phyloP scores from a whole-genome alignment of 2,113 vertebrate genomes.

The Physeter macrocephalus region DNA sequence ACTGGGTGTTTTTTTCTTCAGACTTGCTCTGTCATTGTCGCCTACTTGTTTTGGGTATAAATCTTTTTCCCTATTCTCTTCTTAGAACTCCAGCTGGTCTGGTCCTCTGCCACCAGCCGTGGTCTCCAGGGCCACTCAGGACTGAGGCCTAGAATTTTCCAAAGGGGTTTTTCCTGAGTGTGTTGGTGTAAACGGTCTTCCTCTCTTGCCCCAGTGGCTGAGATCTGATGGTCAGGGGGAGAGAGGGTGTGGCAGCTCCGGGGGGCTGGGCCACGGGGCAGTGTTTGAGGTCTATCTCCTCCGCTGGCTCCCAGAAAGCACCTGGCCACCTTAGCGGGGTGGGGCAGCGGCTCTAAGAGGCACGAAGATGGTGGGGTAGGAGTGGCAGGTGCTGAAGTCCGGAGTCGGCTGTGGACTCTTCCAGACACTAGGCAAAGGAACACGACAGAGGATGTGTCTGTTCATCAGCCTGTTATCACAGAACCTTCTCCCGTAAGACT shows the following conservation, averaged over 20 bases:
- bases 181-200: fast-evolving
- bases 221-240: background rate
- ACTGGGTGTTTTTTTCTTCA: background rate
- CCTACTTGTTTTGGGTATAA: fast-evolving
- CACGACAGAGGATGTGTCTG: background rate
- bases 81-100: too few relatives aligned
- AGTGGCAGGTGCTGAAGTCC: background rate
- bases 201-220: background rate
- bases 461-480: fast-evolving
- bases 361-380: background rate
- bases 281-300: background rate
- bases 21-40: background rate
- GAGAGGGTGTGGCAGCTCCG: fast-evolving
- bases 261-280: fast-evolving
- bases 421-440: background rate
- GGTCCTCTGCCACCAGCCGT: fast-evolving
- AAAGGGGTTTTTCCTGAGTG: background rate
- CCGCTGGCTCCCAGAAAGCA: fast-evolving
- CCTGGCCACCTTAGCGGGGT: too few relatives aligned
- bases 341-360: fast-evolving
- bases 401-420: background rate
- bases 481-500: background rate
- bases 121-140: background rate
- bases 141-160: background rate
- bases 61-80: too few relatives aligned